These are phyloP conservation scores for Anguilla marmorata DNA, from an alignment of 2,797 vertebrate genomes.

Conservation along the genomic window DNA sequence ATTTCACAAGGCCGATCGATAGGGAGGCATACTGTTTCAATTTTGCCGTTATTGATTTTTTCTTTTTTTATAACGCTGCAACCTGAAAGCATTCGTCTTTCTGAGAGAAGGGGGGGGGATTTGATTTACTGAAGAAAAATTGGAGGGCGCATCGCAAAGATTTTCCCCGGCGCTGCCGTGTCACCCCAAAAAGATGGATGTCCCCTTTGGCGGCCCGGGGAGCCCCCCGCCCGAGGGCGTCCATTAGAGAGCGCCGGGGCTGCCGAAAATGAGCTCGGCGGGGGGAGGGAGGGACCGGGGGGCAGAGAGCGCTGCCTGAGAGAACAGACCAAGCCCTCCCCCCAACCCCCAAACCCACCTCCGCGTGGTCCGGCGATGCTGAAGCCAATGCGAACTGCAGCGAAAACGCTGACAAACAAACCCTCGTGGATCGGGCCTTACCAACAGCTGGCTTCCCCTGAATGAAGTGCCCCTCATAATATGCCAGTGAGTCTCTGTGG, in stretches of 20 bases:
- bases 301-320: constrained; percentile 20
- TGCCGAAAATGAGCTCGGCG: constrained; percentile 75
- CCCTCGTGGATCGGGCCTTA: constrained; percentile 71
- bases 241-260: constrained; percentile 90
- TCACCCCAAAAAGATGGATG: constrained; percentile 96
- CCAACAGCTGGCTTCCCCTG: constrained; percentile 33
- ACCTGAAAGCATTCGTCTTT: constrained; percentile 97
- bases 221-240: constrained; percentile 91
- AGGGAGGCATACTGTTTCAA: constrained; percentile 98
- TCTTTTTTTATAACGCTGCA: constrained; percentile 88
- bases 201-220: constrained; percentile 81
- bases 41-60: constrained; percentile 98
- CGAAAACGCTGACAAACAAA: constrained; percentile 30
- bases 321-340: background rate
- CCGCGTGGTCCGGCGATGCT: background rate
- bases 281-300: background rate
- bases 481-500: background rate
- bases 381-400: background rate
- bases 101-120: constrained; percentile 98
- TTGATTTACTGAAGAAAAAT: constrained; percentile 99
- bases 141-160: constrained; percentile 99
- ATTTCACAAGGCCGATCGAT: constrained; percentile 98
- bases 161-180: constrained; percentile 92
- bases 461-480: no score
- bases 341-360: background rate